A percentile compares a stretch with the other conserved stretches of the same genome.
Conservation (phyloP, 92 coral and sea anemone genomes). For the Zoanthus solanderi region DNA sequence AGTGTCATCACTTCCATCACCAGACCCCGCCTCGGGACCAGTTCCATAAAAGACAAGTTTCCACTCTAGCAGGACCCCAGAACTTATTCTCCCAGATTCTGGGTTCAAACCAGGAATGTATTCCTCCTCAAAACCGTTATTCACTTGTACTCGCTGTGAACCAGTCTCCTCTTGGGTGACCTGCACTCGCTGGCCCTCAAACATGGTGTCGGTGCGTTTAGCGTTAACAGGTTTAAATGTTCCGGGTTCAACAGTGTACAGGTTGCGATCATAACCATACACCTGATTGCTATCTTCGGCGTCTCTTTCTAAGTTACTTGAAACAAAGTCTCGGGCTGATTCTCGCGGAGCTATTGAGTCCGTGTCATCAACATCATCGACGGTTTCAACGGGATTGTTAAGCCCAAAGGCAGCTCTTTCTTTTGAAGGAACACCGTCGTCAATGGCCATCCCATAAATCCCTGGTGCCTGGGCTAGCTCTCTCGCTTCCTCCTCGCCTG, state of each 20-base stretch:
- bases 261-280: conserved; percentile 84
- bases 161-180: conserved; percentile 98
- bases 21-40: conserved; percentile 69
- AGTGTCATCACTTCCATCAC: conserved; percentile 51
- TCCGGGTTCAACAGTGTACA: conserved; percentile 43
- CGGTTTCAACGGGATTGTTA: conserved; percentile 1
- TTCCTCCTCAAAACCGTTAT: conserved; percentile 97
- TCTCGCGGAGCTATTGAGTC: not conserved
- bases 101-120: conserved; percentile 96
- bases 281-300: conserved; percentile 73
- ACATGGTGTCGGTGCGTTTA: conserved; percentile 70
- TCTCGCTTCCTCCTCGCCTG: conserved; percentile 37
- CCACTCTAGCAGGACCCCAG: conserved; percentile 96
- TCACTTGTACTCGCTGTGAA: conserved; percentile 98
- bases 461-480: conserved; percentile 40
- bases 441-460: conserved; percentile 37
- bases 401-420: conserved; percentile 9
- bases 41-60: conserved; percentile 90
- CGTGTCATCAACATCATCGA: conserved; percentile 31
- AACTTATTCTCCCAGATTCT: conserved; percentile 89
- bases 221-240: conserved; percentile 62
- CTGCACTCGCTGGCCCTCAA: conserved; percentile 90
- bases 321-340: conserved; percentile 39
- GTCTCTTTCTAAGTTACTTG: conserved; percentile 30
- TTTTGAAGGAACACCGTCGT: conserved; percentile 6